Evolutionary conservation across 64 coral and sea anemone species (phyloP).

Genomic region (Pocillopora damicornis): DNA sequence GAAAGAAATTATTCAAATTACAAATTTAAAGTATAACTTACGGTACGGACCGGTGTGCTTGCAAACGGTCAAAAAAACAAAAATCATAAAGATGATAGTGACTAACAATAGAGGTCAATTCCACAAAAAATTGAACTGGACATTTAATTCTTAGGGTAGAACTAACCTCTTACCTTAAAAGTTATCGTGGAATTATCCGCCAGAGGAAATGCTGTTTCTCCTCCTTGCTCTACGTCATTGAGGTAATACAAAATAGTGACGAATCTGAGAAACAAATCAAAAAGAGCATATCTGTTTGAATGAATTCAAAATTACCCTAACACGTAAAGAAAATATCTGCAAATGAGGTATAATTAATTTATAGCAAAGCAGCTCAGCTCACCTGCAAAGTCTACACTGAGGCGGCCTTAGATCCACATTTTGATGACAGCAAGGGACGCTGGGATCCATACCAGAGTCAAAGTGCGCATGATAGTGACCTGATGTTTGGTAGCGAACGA

Average conservation of each 20-base stretch:
- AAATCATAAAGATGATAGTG: too few relatives aligned
- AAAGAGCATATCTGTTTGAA: not conserved
- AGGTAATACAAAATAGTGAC: conserved; percentile 65
- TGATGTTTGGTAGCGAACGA: conserved; percentile 55
- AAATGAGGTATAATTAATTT: too few relatives aligned
- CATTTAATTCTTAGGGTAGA: not conserved
- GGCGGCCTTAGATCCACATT: conserved; percentile 4
- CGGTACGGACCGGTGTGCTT: too few relatives aligned
- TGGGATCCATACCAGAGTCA: conserved; percentile 45
- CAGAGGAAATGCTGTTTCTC: conserved; percentile 49
- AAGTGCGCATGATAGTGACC: conserved; percentile 87
- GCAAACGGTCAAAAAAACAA: too few relatives aligned
- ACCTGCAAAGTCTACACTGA: conserved; percentile 63
- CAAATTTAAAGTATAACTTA: too few relatives aligned
- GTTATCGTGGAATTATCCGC: conserved; percentile 9
- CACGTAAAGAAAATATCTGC: too few relatives aligned
- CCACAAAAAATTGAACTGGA: not conserved
- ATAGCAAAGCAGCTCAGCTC: not conserved
- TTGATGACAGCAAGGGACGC: conserved; percentile 61
- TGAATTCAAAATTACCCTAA: not conserved
- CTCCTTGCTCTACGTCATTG: conserved; percentile 53
- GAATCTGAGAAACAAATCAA: conserved; percentile 6
- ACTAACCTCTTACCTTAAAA: not conserved
- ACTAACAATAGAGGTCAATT: not conserved
- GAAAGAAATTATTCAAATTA: too few relatives aligned